These are phyloP conservation scores for Achlya flavicornis DNA, from an alignment of 2,888 invertebrate species.

Conservation along the genomic window DNA sequence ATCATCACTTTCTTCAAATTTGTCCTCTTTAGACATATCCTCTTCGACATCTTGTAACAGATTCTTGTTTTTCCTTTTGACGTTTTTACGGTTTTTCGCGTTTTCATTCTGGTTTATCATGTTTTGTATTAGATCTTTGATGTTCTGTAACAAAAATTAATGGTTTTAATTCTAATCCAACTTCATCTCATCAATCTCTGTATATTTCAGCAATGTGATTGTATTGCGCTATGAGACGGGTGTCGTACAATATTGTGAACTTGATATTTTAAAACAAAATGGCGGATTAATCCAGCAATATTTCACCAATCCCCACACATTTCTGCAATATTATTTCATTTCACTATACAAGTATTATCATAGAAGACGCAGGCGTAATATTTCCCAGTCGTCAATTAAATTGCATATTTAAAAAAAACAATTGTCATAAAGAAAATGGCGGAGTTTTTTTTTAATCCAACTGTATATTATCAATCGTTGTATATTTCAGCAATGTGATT, in stretches of 20 bases:
- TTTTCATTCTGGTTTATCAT: constrained; percentile 54
- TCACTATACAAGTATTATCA: too few relatives aligned
- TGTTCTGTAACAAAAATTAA: not conserved
- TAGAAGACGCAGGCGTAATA: too few relatives aligned
- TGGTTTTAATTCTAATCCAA: not conserved
- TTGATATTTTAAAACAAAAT: not conserved
- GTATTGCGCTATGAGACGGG: constrained; percentile 1
- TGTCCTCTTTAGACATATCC: constrained; percentile 15
- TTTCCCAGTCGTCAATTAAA: too few relatives aligned
- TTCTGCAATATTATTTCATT: too few relatives aligned
- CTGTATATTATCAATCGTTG: not conserved
- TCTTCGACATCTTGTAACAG: constrained; percentile 20
- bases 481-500: not conserved
- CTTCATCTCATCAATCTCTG: not conserved
- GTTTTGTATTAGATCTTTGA: constrained; percentile 49
- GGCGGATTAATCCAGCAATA: too few relatives aligned
- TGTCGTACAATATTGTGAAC: not conserved
- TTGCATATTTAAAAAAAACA: too few relatives aligned
- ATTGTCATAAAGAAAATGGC: too few relatives aligned
- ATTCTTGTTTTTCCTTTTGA: constrained; percentile 43
- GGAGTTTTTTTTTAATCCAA: not conserved
- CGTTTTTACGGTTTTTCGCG: constrained; percentile 44
- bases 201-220: constrained; percentile 1
- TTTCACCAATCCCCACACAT: too few relatives aligned
- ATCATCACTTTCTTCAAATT: constrained; percentile 2